Percentiles rank a stretch among this genome's conserved stretches.
Evolutionary conservation across 53 echinoderm and acorn worm species (phyloP).

Genomic region (Arbacia lixula): DNA sequence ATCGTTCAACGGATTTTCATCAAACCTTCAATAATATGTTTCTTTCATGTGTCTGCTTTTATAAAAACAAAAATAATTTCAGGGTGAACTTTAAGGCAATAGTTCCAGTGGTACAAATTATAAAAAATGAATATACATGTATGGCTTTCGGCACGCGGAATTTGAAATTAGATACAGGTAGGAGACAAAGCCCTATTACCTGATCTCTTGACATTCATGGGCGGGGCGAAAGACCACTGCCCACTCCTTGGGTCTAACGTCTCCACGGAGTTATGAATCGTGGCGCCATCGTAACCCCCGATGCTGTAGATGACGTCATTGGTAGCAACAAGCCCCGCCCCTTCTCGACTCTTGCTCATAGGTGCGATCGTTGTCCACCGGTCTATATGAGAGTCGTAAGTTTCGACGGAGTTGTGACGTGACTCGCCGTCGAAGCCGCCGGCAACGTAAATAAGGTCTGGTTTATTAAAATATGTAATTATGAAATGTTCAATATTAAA

Average conservation of each 20-base stretch:
- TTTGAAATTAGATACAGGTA: too few relatives aligned
- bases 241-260: constrained; percentile 70
- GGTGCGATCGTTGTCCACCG: constrained; percentile 70
- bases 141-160: too few relatives aligned
- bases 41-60: too few relatives aligned
- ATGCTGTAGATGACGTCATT: constrained; percentile 71
- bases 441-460: constrained; percentile 74
- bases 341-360: constrained; percentile 73
- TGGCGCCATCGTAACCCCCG: constrained; percentile 75
- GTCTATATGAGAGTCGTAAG: constrained; percentile 83
- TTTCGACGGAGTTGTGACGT: constrained; percentile 70
- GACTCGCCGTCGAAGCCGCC: constrained; percentile 82
- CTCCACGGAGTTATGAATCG: constrained; percentile 72
- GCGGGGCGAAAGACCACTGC: constrained; percentile 67
- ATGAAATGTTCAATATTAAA: too few relatives aligned
- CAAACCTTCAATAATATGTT: too few relatives aligned
- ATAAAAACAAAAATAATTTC: too few relatives aligned
- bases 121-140: too few relatives aligned
- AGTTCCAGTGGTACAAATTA: too few relatives aligned
- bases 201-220: constrained; percentile 77
- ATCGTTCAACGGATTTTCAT: too few relatives aligned
- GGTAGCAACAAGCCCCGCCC: constrained; percentile 72
- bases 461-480: too few relatives aligned
- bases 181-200: too few relatives aligned
- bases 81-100: too few relatives aligned